phyloP scores from a whole-genome alignment of 2,113 vertebrate genomes.

The Fulica atra region DNA sequence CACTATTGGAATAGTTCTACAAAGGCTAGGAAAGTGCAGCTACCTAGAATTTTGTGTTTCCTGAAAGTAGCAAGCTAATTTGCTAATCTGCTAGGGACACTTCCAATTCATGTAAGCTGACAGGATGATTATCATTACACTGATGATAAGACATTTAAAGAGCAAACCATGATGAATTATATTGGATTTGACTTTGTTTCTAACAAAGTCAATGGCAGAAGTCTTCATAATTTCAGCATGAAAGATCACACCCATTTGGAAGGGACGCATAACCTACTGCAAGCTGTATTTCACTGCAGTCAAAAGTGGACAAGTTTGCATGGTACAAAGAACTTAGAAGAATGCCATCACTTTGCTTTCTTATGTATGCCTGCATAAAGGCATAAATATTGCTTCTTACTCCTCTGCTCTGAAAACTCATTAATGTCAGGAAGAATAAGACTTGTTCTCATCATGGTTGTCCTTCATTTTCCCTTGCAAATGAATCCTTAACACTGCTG shows the following conservation, averaged over 20 bases:
- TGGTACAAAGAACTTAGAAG: not conserved
- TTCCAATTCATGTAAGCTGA: not conserved
- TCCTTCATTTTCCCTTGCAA: not conserved
- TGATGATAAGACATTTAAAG: not conserved
- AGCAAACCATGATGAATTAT: not conserved
- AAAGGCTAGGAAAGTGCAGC: not conserved
- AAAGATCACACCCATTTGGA: not conserved
- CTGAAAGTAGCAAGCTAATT: not conserved
- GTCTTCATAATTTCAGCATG: not conserved
- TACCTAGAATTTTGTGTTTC: not conserved
- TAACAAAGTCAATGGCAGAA: not conserved
- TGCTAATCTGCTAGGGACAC: not conserved
- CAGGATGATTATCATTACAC: not conserved
- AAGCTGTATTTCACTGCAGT: not conserved
- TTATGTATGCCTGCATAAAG: not conserved
- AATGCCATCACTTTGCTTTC: not conserved
- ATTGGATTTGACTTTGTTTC: not conserved
- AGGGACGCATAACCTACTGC: not conserved
- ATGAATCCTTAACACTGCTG: not conserved
- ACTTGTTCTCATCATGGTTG: not conserved
- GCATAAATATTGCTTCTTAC: slow-evolving; percentile 7
- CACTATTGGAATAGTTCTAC: not conserved
- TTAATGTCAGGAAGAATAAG: not conserved
- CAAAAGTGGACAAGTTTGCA: not conserved
- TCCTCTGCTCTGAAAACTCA: not conserved